Base-by-base conservation (phyloP, 2,113 vertebrate species). In the Mesoclemmys tuberculata region DNA sequence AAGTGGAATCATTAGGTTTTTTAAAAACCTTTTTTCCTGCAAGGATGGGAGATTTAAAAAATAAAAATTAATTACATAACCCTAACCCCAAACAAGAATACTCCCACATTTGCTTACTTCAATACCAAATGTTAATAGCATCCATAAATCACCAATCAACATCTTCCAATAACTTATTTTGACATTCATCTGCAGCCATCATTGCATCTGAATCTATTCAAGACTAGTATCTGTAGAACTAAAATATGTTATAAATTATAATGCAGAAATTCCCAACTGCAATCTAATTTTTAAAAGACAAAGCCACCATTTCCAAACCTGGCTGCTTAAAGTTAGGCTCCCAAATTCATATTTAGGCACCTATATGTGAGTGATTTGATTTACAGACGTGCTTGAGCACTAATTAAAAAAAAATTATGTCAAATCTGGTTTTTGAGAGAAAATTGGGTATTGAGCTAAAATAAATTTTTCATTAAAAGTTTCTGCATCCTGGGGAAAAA, bases 261-360 rank as follows among this genome's bases (percentile, higher is more conserved):
- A 86, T 82, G 51, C 75, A 3, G 87, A 88, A 91, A 46, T 46
- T 46, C 22, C 74, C 41, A 74, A 41, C n/a, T 77, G 44, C 24
- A 16, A 4, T 75, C 27, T 4, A 78, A 55, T 83, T 82, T 87
- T 80, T 51, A 38, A 84, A 80, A 82, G 87, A 44, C 5, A 87
- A 84, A 92, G 10, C 26, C 56, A 64, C 3, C 14, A 46, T 82
- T 19, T 84, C 90, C 89, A 82, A n/a, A 61, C 35, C 19, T n/a
- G 64, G 9, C 52, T 93, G 19, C 64, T 49, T 58, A 56, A 55
- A 46, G 19, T 84, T 58, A 38, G 8, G 18, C 74, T 95, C 92
- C 68, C 78, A 96, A 90, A 93, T 96, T 79, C 78, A 11, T 88
- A 16, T 82, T 94, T 88, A 64, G 16, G 2, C 85, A 93, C 54